Evolutionary conservation across 1,140 invertebrate genomes (phyloP), one percentile per base, ranked within the genome.

Genomic region (Aphaenogaster ashmeadi): DNA sequence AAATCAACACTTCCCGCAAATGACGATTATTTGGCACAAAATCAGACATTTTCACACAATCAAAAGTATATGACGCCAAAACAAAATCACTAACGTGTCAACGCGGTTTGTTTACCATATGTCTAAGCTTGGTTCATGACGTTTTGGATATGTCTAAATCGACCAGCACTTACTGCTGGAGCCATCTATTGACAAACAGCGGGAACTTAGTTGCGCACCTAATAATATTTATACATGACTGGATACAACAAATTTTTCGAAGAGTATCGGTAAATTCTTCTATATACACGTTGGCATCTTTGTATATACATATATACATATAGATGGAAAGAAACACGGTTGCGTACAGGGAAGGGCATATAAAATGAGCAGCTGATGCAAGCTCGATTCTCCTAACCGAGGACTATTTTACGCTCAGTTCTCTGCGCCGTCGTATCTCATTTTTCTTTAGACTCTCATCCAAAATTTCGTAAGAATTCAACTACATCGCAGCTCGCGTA

Each of bases 351-450:
- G 9, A 87, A 75, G 74, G 8, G 54, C 69, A 56, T 75, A 79
- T 52, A 47, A 9, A 84, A 60, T 3, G 77, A 87, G 56, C 85
- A 86, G 79, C 50, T 58, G 87, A 60, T 78, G 50, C 56, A 60
- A 58, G 83, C 52, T 71, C 69, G 44, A 47, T 36, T 79, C 58
- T 62, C 5, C 4, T 67, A 58, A 50, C 56, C 62, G 87, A 56
- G 86, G 87, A 91, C 93, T 94, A 94, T 94, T 95, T 95, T 93
- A 94, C 92, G 92, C 94, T 95, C 93, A 93, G 92, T 80, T 69
- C n/a, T 41, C 91, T 94, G 92, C 93, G 89, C 92, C 88, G 88
- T 94, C 93, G 93, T 95, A 93, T 94, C 92, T 94, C 92, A 94
- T 94, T 94, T 94, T 94, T 93, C 91, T 84, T 79, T 54, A 88